Base-by-base conservation (phyloP, 2,113 vertebrate genomes). In the Mustela nigripes region DNA sequence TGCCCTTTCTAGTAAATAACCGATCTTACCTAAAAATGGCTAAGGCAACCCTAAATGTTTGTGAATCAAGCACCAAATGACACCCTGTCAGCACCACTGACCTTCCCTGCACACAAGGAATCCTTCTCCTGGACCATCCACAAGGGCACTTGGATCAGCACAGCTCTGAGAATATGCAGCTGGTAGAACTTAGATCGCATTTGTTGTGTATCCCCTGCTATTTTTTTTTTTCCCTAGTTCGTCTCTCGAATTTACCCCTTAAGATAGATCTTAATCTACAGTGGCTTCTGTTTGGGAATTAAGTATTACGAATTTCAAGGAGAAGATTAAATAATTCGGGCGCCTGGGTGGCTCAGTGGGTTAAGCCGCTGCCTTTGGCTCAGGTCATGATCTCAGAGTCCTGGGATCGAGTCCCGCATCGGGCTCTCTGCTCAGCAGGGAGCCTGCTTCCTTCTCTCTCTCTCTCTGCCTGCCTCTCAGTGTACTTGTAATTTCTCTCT, bases 1-100 rank as follows among this genome's bases (percentile, higher is more conserved):
- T 53, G 39, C 36, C 93, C 36, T 92, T 95, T 93, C 83, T 95
- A 92, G 62, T 89, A 88, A 96, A 92, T 91, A 96, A 84, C 36
- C 65, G 69, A 69, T 95, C 62, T 83, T 73, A 89, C 65, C 58
- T 95, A 91, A 83, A 78, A 92, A 88, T 71, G 67, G 12, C 65
- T 73, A 45, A 78, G 28, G 53, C 36, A 53, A 94, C 28, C 53
- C 24, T 89, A 60, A 87, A 74, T 82, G 21, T 97, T 87, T 36
- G 53, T 84, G 67, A 83, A n/a, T 89, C 22, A 89, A 80, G 81
- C 24, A 26, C 39, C 89, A 16, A 60, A 22, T 65, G 50, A 84
- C 48, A 73, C 50, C 11, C 58, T 93, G 67, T 18, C 84, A 36
- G 28, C 50, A 6, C 26, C 48, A 2, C 74, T 26, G 74, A 60